These are phyloP conservation scores for Ctenopoma kingsleyae DNA, from an alignment of 2,797 vertebrate genomes.

Conservation along the genomic window DNA sequence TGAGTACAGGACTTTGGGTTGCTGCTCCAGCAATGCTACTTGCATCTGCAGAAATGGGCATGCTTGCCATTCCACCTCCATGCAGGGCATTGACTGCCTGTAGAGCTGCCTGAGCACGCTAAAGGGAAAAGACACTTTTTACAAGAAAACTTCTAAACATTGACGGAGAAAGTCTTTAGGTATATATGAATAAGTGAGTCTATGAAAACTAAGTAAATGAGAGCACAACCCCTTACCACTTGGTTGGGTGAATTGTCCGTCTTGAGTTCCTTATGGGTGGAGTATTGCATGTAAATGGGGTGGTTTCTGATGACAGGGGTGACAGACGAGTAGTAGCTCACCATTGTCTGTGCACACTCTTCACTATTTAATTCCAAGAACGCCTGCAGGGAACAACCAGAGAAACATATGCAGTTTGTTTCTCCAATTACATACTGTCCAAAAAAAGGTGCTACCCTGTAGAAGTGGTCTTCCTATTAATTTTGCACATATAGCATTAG, in stretches of 20 bases:
- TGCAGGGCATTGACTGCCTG: slow-evolving; percentile 95
- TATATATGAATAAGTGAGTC: neutral
- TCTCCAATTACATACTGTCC: neutral
- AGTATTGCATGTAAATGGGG: slow-evolving; percentile 97
- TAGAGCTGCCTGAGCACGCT: slow-evolving; percentile 96
- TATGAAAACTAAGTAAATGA: neutral
- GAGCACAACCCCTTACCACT: slow-evolving; percentile 84
- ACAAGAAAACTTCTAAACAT: neutral
- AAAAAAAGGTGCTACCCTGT: neutral
- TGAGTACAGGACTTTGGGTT: slow-evolving; percentile 93
- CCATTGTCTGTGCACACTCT: slow-evolving; percentile 97
- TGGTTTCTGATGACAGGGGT: slow-evolving; percentile 93
- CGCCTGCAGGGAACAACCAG: slow-evolving; percentile 80
- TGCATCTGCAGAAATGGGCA: slow-evolving; percentile 79
- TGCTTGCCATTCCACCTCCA: slow-evolving; percentile 84
- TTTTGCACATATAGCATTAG: neutral
- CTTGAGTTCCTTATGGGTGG: slow-evolving; percentile 97
- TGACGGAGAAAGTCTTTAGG: neutral
- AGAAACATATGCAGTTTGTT: slow-evolving; percentile 12
- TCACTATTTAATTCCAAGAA: slow-evolving; percentile 96
- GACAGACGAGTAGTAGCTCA: slow-evolving; percentile 95
- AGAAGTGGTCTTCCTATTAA: neutral
- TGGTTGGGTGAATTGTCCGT: slow-evolving; percentile 96
- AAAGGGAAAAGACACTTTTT: slow-evolving; percentile 1
- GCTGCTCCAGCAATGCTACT: slow-evolving; percentile 82